Conservation (phyloP, 2,113 vertebrate genomes). For the Nesogale talazaci region DNA sequence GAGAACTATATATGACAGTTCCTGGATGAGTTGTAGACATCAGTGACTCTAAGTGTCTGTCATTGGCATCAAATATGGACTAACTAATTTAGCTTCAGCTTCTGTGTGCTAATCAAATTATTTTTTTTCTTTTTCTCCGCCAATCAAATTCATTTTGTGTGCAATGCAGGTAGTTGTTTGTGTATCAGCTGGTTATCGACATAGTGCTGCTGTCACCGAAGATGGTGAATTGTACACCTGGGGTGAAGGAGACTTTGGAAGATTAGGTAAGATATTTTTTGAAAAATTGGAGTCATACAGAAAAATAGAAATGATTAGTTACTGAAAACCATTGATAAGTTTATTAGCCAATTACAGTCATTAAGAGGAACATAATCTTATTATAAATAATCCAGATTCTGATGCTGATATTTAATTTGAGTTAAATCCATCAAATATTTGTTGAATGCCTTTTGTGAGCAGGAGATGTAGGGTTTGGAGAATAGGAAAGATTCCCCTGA, state of each 20-base stretch:
- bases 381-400: constrained; percentile 44
- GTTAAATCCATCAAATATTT: constrained; percentile 51
- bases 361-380: constrained; percentile 41
- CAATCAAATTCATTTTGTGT: constrained; percentile 21
- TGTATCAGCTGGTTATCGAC: constrained; percentile 91
- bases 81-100: background rate
- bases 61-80: background rate
- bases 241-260: constrained; percentile 93
- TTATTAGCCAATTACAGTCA: background rate
- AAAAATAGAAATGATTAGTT: constrained; percentile 56
- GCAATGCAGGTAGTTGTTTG: constrained; percentile 89
- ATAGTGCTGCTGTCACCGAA: constrained; percentile 91
- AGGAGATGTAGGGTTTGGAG: constrained; percentile 20
- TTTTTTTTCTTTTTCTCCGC: too few species aligned
- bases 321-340: constrained; percentile 38
- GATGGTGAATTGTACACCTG: constrained; percentile 92
- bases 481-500: constrained; percentile 23
- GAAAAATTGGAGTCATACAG: constrained; percentile 31
- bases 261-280: constrained; percentile 87
- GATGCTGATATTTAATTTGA: constrained; percentile 44
- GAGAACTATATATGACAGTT: background rate
- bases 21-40: background rate
- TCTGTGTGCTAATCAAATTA: background rate
- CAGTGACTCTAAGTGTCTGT: constrained; percentile 27
- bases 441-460: background rate